A percentile compares a stretch with the other conserved stretches of the same genome.
Conservation (phyloP, 1,140 invertebrate species). For the Drosophila littoralis region DNA sequence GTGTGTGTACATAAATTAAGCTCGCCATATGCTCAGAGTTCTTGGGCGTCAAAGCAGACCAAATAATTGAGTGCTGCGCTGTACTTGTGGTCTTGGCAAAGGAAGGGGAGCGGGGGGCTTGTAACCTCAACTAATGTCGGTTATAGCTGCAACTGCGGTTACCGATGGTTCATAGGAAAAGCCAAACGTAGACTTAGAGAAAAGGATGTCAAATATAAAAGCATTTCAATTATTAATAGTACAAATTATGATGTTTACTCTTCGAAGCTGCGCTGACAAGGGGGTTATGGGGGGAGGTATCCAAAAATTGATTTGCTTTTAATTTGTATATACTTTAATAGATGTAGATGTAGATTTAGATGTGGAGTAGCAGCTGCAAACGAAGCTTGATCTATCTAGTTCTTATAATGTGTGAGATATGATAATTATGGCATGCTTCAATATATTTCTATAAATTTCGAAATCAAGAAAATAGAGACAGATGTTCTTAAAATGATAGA, state of each 20-base stretch:
- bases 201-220: neutral
- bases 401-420: too few species aligned
- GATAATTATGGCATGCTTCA: too few species aligned
- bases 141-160: constrained; percentile 37
- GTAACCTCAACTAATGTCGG: constrained; percentile 31
- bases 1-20: constrained; percentile 68
- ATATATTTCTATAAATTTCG: too few species aligned
- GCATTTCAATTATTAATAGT: neutral
- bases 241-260: neutral
- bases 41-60: constrained; percentile 33
- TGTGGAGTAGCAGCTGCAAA: too few species aligned
- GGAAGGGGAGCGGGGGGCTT: neutral
- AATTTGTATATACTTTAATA: too few species aligned
- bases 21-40: neutral
- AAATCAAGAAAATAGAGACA: too few species aligned
- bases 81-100: constrained; percentile 14
- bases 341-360: too few species aligned
- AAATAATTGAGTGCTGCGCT: constrained; percentile 37
- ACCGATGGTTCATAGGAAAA: constrained; percentile 11
- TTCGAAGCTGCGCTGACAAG: too few species aligned
- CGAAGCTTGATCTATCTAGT: too few species aligned
- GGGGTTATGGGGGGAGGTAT: too few species aligned
- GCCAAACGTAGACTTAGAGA: neutral
- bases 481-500: too few species aligned
- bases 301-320: too few species aligned